Base-by-base conservation (phyloP, 2,113 vertebrate species). In the Cheirogaleus medius region DNA sequence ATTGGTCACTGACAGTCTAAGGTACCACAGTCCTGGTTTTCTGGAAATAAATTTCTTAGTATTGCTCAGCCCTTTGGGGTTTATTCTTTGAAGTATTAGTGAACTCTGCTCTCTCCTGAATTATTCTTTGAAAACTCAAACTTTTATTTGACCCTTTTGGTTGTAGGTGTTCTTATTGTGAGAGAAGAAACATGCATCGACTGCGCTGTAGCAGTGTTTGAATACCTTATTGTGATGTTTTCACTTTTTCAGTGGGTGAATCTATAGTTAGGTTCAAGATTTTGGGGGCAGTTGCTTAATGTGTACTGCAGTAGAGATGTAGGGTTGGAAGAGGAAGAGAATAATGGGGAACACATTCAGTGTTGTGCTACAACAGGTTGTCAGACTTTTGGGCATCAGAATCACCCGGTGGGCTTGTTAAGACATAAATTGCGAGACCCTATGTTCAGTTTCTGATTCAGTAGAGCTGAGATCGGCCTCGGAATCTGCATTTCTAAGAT, bases 131-230 rank as follows among this genome's bases (percentile, higher is more conserved):
- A 52, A 37, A 68, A 37, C 81, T 15, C 15, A 49, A 34, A 76
- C 49, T 76, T 80, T 34, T 14, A 2, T 34, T 63, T 64, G 77
- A 73, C 52, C 20, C 58, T n/a, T 56, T 29, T 27, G 66, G 81
- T 2, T 63, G 58, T 42, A 27, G 10, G 5, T 15, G 60, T 20
- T 78, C 20, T 49, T 15, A 8, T 3, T 29, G 15, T 47, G 60
- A 64, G 63, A 18, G 56, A 42, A 73, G 77, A 87, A 9, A 83
- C 80, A 39, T 8, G 8, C 4, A 0, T 1, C 15, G 21, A 11
- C 27, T 13, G 12, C 15, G 0, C 15, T 0, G 0, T 8, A 6
- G 13, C 18, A 1, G 42, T 6, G 4, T 64, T 18, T 14, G 44
- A 3, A 8, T 25, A 4, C 6, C 60, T 34, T 44, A 23, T 27